Conservation (phyloP, 2,113 vertebrate genomes). For the Saguinus midas region DNA sequence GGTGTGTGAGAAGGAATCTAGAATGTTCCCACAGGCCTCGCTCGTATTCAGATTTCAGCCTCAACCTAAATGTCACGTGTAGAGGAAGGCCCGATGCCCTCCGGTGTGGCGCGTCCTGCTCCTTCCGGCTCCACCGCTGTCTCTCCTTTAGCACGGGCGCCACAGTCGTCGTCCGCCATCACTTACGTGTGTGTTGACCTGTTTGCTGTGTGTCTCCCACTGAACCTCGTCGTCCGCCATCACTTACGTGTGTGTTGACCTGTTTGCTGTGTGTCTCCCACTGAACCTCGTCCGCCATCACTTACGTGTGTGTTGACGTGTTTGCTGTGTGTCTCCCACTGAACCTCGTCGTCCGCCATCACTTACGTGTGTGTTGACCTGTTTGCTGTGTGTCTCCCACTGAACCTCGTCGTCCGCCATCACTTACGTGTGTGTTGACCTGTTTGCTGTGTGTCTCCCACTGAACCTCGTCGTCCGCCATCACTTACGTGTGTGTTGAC, state of each 20-base stretch:
- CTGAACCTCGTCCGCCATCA: too few relatives aligned
- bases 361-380: background rate
- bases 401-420: background rate
- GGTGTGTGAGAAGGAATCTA: background rate
- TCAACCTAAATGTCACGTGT: too few relatives aligned
- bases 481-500: background rate
- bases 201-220: too few relatives aligned
- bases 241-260: background rate
- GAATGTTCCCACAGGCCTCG: background rate
- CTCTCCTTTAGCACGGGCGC: background rate
- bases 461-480: background rate
- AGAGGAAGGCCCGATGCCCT: background rate
- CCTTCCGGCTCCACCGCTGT: too few relatives aligned
- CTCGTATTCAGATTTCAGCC: too few relatives aligned
- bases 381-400: too few relatives aligned
- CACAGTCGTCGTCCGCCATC: background rate
- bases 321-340: too few relatives aligned
- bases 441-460: too few relatives aligned
- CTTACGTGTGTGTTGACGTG: background rate
- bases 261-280: too few relatives aligned
- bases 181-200: background rate
- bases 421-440: background rate
- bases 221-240: background rate
- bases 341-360: background rate
- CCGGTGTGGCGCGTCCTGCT: too few relatives aligned